phyloP scores from a whole-genome alignment of 2,113 vertebrate genomes.

The Corythornis vintsioides region DNA sequence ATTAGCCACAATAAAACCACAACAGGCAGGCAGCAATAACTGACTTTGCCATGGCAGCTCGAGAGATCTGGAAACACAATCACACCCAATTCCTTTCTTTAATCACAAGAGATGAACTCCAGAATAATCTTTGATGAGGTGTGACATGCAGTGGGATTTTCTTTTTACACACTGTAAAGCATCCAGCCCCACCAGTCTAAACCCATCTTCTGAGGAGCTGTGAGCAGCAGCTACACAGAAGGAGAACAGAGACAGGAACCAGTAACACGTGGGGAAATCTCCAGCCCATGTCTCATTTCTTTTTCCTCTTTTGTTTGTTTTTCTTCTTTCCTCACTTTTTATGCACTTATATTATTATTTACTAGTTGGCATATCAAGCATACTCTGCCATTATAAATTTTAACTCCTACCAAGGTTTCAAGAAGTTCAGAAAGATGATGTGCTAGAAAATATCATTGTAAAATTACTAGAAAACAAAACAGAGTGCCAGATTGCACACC shows the following conservation, averaged over 20 bases:
- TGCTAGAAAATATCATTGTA: not conserved
- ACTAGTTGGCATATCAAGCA: not conserved
- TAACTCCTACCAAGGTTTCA: not conserved
- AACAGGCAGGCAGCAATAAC: not conserved
- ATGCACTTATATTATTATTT: not conserved
- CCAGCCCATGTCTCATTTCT: not conserved
- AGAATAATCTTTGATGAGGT: not conserved
- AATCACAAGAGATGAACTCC: not conserved
- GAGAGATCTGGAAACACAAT: not conserved
- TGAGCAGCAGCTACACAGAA: not conserved
- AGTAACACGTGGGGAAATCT: not conserved
- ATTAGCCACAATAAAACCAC: not conserved
- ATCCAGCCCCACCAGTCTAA: not conserved
- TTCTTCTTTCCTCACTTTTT: not conserved
- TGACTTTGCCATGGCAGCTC: not conserved
- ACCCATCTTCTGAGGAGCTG: not conserved
- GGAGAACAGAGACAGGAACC: not conserved
- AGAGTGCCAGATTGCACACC: not conserved
- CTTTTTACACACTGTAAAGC: not conserved
- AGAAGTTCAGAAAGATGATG: accelerated
- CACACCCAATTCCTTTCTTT: not conserved
- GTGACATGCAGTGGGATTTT: not conserved
- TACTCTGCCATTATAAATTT: not conserved
- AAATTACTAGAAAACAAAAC: slow-evolving; percentile 21
- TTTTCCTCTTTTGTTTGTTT: not conserved